Evolutionary conservation across 2,113 vertebrate species (phyloP).

Genomic region (Antechinus stuartii): DNA sequence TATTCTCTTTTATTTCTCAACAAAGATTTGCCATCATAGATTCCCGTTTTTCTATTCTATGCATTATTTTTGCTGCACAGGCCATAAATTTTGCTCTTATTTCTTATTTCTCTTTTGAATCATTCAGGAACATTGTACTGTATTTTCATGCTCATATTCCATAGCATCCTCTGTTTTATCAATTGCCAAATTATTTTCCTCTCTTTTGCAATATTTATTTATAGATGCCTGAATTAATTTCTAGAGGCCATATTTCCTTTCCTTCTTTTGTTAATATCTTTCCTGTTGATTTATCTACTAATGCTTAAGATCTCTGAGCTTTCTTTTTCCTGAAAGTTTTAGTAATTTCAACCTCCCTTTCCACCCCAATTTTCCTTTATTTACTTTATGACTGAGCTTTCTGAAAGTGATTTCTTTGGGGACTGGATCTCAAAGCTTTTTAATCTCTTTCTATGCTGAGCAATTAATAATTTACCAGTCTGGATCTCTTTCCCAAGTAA

Average conservation of each 20-base stretch:
- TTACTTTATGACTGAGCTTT: not conserved
- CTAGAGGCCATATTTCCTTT: not conserved
- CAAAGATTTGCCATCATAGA: not conserved
- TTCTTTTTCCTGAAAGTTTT: not conserved
- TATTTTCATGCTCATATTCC: not conserved
- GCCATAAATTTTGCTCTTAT: not conserved
- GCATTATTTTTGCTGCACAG: not conserved
- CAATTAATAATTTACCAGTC: not conserved
- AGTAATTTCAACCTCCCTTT: not conserved
- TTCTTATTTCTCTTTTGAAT: not conserved
- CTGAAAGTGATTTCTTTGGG: not conserved
- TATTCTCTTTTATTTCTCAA: not conserved
- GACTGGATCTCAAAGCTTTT: not conserved
- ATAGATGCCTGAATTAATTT: not conserved
- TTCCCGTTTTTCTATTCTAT: not conserved
- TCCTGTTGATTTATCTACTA: not conserved
- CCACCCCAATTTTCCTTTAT: not conserved
- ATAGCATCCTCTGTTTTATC: not conserved
- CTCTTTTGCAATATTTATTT: not conserved
- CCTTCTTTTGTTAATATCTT: not conserved
- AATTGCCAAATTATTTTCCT: not conserved
- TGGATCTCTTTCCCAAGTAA: not conserved
- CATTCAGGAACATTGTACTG: not conserved
- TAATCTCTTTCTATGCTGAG: not conserved
- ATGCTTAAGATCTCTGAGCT: not conserved